Base-by-base conservation (phyloP, 2,113 vertebrate species). In the Cheilinus undulatus region DNA sequence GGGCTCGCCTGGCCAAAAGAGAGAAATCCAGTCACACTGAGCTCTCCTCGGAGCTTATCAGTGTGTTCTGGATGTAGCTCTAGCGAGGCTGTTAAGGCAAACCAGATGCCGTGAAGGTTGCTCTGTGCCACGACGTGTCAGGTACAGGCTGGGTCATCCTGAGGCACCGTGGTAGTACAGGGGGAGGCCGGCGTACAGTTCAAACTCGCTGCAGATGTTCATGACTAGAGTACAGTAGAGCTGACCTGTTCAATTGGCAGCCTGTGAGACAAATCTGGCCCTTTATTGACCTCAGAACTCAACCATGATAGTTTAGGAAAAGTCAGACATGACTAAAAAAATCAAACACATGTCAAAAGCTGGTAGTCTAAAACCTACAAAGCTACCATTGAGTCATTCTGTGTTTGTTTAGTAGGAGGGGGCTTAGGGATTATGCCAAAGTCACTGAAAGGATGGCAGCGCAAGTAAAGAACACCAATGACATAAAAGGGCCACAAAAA, bases 91-190 rank as follows among this genome's bases (percentile, higher is more conserved):
- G 64, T 73, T 91, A 90, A 92, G 87, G 78, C 71, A 76, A 89
- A 92, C 83, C 91, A 92, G 91, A 92, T 92, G 89, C 82, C 78
- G 72, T 0, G 9, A 27, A 46, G 71, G 76, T 51, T 69, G 51
- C 52, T 80, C 71, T 67, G 87, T 87, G 79, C 85, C 84, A 90
- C 75, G 63, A 53, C 17, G 89, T 91, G 88, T 90, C 88, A 88
- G 91, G 87, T 84, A 89, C 87, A 65, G 86, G 66, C 78, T 9
- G 82, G 87, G 86, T 90, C 86, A 82, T 76, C 65, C 73, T 58
- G 77, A 76, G 81, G 86, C 27, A 57, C 43, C 73, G 23, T 7
- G 51, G 70, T 40, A 23, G 62, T 76, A 53, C 57, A 73, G 69
- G 70, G 84, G 80, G 85, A 88, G 85, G 71, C 66, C 62, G 52